Evolutionary conservation across 2,888 invertebrate genomes (phyloP), one percentile per base, ranked within the genome.

Genomic region (Polydrusus tereticollis): DNA sequence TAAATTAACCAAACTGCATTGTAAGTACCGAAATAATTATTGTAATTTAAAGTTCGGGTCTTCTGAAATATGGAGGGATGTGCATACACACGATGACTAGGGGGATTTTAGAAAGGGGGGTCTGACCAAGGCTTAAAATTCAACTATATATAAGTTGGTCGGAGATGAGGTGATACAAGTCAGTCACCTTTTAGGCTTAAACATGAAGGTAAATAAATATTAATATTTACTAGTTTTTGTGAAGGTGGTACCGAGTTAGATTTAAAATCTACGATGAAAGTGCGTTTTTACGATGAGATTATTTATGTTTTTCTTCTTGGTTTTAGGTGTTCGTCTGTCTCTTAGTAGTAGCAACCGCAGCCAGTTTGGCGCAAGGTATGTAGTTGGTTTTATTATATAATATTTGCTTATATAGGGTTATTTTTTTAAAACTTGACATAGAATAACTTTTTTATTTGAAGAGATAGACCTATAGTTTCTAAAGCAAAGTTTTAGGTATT

Each of bases 311-410:
- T 55, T 74, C 73, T 57, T 65, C 73, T 57, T 65, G 55, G 57
- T 78, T 80, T 70, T 69, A 82, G 82, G 81, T 79, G 75, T 81
- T 81, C 72, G 78, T 81, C 65, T 82, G 81, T 69, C 75, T 82
- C 16, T 76, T 82, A 50, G 78, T 79, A 26, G 78, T 80, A 57
- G 80, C 77, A 52, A 77, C 78, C 26, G 77, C 77, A 57, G 79
- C 79, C 72, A 76, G 74, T 64, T 72, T 74, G 29, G 75, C 74
- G 21, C 73, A 77, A 75, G 78, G 77, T 77, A 65, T 16, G 47
- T 50, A 36, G 14, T 10, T 60, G 23, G 12, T 36, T 10, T 36
- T 64, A 43, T 43, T 57, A 33, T 33, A 45, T 59, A 59, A 33
- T 16, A 36, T 7, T 33, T 58, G 29, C 10, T n/a, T 10, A 3